Conservation (phyloP, 2,888 invertebrate genomes). For the Mythimna pallens region DNA sequence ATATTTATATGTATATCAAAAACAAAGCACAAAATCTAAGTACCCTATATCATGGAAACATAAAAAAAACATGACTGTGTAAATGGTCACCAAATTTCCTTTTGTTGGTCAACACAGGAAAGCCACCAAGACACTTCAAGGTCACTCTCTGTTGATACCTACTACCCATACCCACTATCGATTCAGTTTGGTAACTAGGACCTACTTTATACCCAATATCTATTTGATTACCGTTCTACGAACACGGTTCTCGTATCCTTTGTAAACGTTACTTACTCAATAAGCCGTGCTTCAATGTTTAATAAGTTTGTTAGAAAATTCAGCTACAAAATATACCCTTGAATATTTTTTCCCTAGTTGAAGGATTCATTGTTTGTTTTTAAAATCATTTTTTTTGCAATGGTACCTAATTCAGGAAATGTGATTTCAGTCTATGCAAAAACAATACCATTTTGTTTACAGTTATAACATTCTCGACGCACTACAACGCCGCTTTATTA, state of each 20-base stretch:
- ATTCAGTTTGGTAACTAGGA: slow-evolving; percentile 10
- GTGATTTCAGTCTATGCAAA: neutral
- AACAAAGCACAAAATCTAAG: too few species aligned
- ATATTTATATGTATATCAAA: too few species aligned
- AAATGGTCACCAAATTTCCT: slow-evolving; percentile 9
- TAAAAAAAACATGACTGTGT: neutral
- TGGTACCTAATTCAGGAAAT: neutral
- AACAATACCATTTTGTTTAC: neutral
- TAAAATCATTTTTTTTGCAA: neutral
- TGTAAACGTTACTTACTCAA: slow-evolving; percentile 49
- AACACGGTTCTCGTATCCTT: slow-evolving; percentile 33
- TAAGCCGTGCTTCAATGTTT: slow-evolving; percentile 36
- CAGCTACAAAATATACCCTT: slow-evolving; percentile 19
- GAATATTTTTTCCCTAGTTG: slow-evolving; percentile 13
- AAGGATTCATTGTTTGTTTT: neutral
- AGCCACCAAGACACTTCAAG: slow-evolving; percentile 24
- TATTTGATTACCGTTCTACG: slow-evolving; percentile 41
- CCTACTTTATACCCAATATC: slow-evolving; percentile 21
- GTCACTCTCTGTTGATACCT: slow-evolving; percentile 5
- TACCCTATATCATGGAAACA: neutral
- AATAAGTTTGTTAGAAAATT: slow-evolving; percentile 32
- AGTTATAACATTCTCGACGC: too few species aligned
- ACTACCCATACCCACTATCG: slow-evolving; percentile 19
- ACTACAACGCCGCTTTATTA: too few species aligned
- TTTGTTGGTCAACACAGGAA: slow-evolving; percentile 20